phyloP scores from a whole-genome alignment of 2,113 vertebrate genomes.

The Pluvianellus socialis region DNA sequence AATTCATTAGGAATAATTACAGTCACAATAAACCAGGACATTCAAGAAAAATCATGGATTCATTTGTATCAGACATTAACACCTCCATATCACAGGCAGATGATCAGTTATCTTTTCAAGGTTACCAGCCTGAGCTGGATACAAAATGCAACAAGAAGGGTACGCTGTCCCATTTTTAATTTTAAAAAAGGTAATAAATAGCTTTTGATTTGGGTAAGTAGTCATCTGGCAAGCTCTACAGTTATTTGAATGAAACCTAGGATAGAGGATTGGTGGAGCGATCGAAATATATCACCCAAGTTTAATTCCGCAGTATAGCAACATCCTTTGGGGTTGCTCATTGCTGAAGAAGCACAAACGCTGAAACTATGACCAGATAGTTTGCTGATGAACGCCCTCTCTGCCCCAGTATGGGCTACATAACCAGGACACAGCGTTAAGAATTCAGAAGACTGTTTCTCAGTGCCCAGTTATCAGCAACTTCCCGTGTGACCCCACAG shows the following conservation, averaged over 20 bases:
- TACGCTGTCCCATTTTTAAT: background rate
- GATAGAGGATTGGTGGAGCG: background rate
- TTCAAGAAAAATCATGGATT: background rate
- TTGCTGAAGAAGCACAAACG: background rate
- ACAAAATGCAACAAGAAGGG: background rate
- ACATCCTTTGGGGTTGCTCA: background rate
- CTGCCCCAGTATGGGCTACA: background rate
- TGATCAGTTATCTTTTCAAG: background rate
- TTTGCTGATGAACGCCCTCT: background rate
- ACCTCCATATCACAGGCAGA: background rate
- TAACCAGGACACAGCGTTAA: background rate
- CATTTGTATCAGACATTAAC: background rate
- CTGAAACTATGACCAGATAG: background rate
- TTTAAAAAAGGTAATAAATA: background rate
- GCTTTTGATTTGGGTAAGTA: background rate
- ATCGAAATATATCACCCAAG: background rate
- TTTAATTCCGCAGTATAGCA: background rate
- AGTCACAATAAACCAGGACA: background rate
- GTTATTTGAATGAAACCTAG: background rate
- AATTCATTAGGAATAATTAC: background rate
- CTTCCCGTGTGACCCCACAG: accelerated
- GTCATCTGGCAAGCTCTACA: background rate
- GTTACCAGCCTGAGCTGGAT: background rate
- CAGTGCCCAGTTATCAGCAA: background rate
- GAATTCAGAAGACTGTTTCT: background rate